Percentiles rank a stretch among this genome's conserved stretches.
phyloP scores from a whole-genome alignment of 2,113 vertebrate species.

The Tragelaphus scriptus region DNA sequence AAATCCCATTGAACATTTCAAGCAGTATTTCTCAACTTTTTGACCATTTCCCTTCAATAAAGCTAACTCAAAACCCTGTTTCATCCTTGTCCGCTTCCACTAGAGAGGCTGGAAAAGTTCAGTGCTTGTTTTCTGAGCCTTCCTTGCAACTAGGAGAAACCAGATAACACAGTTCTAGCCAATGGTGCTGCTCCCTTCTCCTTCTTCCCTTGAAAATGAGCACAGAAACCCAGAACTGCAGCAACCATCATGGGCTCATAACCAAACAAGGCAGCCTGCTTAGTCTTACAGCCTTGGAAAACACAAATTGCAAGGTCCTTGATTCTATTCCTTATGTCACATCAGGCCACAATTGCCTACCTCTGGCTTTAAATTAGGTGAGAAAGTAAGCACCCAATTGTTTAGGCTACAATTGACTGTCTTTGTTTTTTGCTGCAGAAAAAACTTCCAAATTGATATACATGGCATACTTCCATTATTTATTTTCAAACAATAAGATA shows the following conservation, averaged over 20 bases:
- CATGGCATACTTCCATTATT: not conserved
- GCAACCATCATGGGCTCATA: not conserved
- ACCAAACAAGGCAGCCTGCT: not conserved
- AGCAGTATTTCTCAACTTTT: not conserved
- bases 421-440: not conserved
- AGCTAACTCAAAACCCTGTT: not conserved
- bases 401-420: not conserved
- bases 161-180: not conserved
- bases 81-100: not conserved
- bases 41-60: not conserved
- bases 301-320: not conserved
- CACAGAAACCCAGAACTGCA: not conserved
- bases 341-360: not conserved
- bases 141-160: not conserved
- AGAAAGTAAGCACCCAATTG: not conserved
- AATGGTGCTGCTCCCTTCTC: not conserved
- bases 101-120: not conserved
- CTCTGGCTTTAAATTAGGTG: not conserved
- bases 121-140: not conserved
- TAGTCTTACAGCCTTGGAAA: not conserved
- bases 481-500: not conserved
- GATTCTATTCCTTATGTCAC: not conserved
- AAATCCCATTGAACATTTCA: not conserved
- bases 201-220: not conserved
- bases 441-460: not conserved